Percentiles rank a stretch among this genome's conserved stretches.
phyloP scores from a whole-genome alignment of 2,113 vertebrate species.

The Oostethus manadensis region DNA sequence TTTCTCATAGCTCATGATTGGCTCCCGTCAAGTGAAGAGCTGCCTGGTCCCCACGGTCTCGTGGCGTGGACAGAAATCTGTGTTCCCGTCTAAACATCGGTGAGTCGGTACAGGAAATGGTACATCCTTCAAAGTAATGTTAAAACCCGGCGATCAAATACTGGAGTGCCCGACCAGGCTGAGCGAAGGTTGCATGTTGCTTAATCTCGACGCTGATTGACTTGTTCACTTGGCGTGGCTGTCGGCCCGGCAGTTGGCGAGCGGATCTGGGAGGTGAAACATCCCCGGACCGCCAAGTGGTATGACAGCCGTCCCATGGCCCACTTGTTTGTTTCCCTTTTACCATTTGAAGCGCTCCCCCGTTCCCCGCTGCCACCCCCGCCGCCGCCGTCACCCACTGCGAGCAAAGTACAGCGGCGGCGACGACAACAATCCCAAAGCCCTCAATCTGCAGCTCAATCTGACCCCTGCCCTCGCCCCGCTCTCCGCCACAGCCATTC shows the following conservation, averaged over 20 bases:
- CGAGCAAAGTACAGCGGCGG: constrained; percentile 37
- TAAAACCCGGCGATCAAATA: no score
- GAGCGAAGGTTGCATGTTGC: constrained; percentile 38
- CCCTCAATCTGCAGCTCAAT: constrained; percentile 46
- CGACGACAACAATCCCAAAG: constrained; percentile 37
- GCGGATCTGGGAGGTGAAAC: constrained; percentile 57
- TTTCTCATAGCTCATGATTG: no score
- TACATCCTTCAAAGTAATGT: no score
- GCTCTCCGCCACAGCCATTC: constrained; percentile 26
- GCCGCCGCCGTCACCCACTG: constrained; percentile 14
- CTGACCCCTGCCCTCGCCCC: constrained; percentile 27
- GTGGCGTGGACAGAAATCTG: no score
- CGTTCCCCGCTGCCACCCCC: neutral
- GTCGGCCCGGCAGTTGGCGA: constrained; percentile 25
- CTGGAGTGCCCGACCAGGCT: constrained; percentile 4
- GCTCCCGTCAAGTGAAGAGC: no score
- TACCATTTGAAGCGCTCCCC: neutral
- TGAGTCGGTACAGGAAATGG: no score
- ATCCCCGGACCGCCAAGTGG: constrained; percentile 64
- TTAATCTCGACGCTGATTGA: constrained; percentile 60
- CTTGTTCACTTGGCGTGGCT: constrained; percentile 61
- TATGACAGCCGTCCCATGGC: constrained; percentile 48
- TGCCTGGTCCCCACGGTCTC: no score
- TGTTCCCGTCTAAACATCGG: no score
- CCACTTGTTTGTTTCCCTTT: constrained; percentile 17